Percentiles rank a stretch among this genome's conserved stretches.
Conservation (phyloP, 1,140 invertebrate species). For the Oryzaephilus surinamensis region DNA sequence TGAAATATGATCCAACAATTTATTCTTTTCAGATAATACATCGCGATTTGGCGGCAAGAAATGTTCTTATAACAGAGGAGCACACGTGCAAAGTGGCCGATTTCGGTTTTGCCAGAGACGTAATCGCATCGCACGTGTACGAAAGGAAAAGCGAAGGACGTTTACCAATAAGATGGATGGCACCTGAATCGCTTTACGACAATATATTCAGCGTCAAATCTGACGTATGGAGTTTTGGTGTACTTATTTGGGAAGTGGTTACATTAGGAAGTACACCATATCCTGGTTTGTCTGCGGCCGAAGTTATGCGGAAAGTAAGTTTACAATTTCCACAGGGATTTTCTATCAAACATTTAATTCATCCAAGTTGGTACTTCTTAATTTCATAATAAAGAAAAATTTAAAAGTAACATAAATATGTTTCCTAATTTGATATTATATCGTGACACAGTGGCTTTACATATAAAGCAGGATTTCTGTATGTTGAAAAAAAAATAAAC, state of each 20-base stretch:
- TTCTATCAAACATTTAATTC: too few relatives aligned
- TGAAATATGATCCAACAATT: too few relatives aligned
- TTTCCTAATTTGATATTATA: too few relatives aligned
- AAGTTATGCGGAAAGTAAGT: conserved; percentile 65
- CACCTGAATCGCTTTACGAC: conserved; percentile 83
- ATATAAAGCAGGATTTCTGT: too few relatives aligned
- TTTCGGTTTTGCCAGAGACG: conserved; percentile 85
- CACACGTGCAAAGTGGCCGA: conserved; percentile 87
- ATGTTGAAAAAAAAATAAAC: too few relatives aligned
- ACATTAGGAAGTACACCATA: conserved; percentile 84
- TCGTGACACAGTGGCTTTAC: too few relatives aligned
- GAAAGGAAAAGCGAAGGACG: conserved; percentile 83
- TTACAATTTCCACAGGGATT: background rate
- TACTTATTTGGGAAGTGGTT: conserved; percentile 89
- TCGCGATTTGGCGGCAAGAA: conserved; percentile 82
- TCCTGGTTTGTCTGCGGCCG: conserved; percentile 71
- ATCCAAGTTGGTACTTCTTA: too few relatives aligned
- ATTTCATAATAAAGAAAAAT: too few relatives aligned
- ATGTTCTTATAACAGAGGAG: conserved; percentile 79
- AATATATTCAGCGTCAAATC: conserved; percentile 86
- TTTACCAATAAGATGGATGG: conserved; percentile 79
- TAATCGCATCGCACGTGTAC: conserved; percentile 72
- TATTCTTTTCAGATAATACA: conserved; percentile 66
- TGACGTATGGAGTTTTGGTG: conserved; percentile 89
- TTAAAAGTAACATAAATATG: too few relatives aligned